phyloP scores from a whole-genome alignment of 2,888 invertebrate genomes.

The Cryptosula pallasiana region DNA sequence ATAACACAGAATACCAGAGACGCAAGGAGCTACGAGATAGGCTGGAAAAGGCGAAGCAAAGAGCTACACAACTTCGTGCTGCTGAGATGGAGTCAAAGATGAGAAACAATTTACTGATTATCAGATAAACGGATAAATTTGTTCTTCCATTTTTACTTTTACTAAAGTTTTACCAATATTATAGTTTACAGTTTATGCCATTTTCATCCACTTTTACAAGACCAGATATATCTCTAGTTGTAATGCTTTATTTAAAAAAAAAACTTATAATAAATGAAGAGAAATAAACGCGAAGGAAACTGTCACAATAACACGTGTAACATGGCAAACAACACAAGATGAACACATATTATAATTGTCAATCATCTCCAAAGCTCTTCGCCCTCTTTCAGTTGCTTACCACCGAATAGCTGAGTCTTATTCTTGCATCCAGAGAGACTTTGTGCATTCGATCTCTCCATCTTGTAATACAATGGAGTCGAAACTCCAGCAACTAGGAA shows the following conservation, averaged over 20 bases:
- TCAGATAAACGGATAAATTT: not conserved
- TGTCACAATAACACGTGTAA: no score
- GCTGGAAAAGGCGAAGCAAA: conserved; percentile 35
- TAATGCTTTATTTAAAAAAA: no score
- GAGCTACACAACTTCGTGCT: conserved; percentile 33
- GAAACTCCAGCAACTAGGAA: conserved; percentile 29
- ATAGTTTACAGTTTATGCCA: no score
- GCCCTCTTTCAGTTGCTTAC: conserved; percentile 62
- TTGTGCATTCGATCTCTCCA: conserved; percentile 67
- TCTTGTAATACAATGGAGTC: conserved; percentile 42
- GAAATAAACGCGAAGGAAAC: no score
- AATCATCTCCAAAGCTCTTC: conserved; percentile 58
- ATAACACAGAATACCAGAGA: conserved; percentile 28
- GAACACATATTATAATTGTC: not conserved
- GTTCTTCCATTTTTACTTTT: not conserved
- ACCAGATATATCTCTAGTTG: no score
- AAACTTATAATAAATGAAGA: no score
- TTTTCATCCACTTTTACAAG: no score
- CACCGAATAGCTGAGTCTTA: conserved; percentile 69
- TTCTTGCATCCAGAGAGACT: conserved; percentile 71
- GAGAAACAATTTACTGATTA: conserved; percentile 24
- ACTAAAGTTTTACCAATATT: no score
- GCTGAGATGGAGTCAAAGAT: conserved; percentile 31
- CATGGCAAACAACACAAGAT: no score
- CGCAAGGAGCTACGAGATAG: conserved; percentile 37